phyloP scores from a whole-genome alignment of 2,888 invertebrate species.

The Mantis religiosa region DNA sequence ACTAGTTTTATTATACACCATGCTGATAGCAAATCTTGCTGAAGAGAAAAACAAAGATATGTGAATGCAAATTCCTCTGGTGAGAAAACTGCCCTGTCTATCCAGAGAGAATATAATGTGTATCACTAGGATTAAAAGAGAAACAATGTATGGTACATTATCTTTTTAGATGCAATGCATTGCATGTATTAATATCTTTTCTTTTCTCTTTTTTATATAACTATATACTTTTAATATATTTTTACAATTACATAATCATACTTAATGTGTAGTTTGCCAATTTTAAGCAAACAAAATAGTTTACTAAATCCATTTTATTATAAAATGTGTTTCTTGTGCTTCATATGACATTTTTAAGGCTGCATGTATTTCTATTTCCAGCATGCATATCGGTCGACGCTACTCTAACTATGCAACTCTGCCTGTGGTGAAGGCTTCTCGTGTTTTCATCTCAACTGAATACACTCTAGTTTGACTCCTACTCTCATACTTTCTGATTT shows the following conservation, averaged over 20 bases:
- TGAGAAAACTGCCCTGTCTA: neutral
- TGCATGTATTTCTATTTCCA: neutral
- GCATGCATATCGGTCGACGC: neutral
- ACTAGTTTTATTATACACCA: too few species aligned
- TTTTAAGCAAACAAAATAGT: neutral
- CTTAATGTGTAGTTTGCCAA: neutral
- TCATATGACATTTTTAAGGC: neutral
- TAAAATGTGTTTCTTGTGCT: neutral
- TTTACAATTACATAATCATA: neutral
- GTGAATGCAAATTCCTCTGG: too few species aligned
- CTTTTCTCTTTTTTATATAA: too few species aligned
- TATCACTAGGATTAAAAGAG: neutral
- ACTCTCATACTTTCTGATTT: neutral
- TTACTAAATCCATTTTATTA: neutral
- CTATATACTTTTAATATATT: neutral
- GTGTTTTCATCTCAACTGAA: conserved; percentile 40
- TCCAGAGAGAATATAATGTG: neutral
- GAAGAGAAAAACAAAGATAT: too few species aligned
- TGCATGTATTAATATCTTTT: neutral
- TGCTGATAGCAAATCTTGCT: too few species aligned
- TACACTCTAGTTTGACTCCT: conserved; percentile 39
- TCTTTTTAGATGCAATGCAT: neutral
- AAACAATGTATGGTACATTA: neutral
- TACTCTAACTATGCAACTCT: conserved; percentile 8
- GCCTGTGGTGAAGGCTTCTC: conserved; percentile 41